These are phyloP conservation scores for Macrotis lagotis DNA, from an alignment of 2,113 vertebrate genomes.

Conservation along the genomic window DNA sequence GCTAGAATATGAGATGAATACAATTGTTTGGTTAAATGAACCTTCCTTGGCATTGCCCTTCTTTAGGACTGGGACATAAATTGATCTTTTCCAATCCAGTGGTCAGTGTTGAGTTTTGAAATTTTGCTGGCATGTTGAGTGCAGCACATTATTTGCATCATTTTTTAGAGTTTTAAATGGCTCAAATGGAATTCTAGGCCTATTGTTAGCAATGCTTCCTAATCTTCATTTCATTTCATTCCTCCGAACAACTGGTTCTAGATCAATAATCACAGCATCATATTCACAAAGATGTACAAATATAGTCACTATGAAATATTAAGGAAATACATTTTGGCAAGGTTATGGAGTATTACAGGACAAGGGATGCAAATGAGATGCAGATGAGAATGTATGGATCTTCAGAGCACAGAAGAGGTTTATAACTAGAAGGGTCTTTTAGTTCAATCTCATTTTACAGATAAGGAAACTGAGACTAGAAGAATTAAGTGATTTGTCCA, in stretches of 20 bases:
- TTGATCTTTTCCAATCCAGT: neutral
- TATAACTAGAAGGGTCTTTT: too few relatives aligned
- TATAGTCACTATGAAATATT: too few relatives aligned
- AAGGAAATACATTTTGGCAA: too few relatives aligned
- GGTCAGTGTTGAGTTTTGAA: neutral
- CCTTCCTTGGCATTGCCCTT: neutral
- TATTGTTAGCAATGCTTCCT: neutral
- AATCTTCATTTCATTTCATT: neutral
- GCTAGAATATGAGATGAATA: neutral
- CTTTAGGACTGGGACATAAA: neutral
- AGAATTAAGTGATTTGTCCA: too few relatives aligned
- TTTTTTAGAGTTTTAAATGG: neutral
- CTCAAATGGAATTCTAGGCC: neutral
- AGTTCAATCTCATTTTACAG: too few relatives aligned
- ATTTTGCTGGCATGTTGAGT: neutral
- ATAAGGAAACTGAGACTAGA: too few relatives aligned
- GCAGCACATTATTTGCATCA: neutral
- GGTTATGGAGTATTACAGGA: too few relatives aligned
- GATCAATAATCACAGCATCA: neutral
- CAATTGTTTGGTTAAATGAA: neutral
- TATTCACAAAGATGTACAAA: too few relatives aligned
- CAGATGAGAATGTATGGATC: too few relatives aligned
- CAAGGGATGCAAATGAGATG: too few relatives aligned
- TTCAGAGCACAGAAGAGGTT: too few relatives aligned
- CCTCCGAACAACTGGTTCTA: neutral